phyloP scores from a whole-genome alignment of 2,888 invertebrate species.

The Orchestes rusci region DNA sequence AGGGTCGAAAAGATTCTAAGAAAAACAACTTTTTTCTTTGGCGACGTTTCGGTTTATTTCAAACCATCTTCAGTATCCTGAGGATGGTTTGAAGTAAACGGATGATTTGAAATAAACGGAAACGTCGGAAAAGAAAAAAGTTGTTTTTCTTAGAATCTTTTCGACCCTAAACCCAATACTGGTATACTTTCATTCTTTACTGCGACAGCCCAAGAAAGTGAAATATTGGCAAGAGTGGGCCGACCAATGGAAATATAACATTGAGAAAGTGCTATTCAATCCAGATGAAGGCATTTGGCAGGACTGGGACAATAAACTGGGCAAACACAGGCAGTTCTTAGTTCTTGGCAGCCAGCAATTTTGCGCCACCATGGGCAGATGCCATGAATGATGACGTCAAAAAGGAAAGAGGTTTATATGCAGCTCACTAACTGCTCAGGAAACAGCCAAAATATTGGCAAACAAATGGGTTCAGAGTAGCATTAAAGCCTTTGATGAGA shows the following conservation, averaged over 20 bases:
- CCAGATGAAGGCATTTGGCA: slow-evolving; percentile 67
- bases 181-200: slow-evolving; percentile 51
- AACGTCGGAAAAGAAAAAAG: too few relatives aligned
- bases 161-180: too few relatives aligned
- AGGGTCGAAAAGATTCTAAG: too few relatives aligned
- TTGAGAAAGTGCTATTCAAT: slow-evolving; percentile 70
- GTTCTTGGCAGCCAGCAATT: slow-evolving; percentile 64
- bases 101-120: too few relatives aligned
- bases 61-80: too few relatives aligned
- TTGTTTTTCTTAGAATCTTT: too few relatives aligned
- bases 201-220: slow-evolving; percentile 47
- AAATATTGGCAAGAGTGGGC: slow-evolving; percentile 45
- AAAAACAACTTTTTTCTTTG: too few relatives aligned
- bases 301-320: slow-evolving; percentile 55
- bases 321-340: slow-evolving; percentile 52
- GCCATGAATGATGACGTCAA: slow-evolving; percentile 36
- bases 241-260: slow-evolving; percentile 49
- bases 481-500: slow-evolving; percentile 54
- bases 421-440: slow-evolving; percentile 47
- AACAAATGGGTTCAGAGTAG: slow-evolving; percentile 63
- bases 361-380: slow-evolving; percentile 64
- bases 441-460: slow-evolving; percentile 55
- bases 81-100: too few relatives aligned
- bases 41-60: too few relatives aligned
- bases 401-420: slow-evolving; percentile 41